These are phyloP conservation scores for Caenorhabditis macrosperma DNA, from an alignment of 2,888 invertebrate genomes.

Conservation along the genomic window DNA sequence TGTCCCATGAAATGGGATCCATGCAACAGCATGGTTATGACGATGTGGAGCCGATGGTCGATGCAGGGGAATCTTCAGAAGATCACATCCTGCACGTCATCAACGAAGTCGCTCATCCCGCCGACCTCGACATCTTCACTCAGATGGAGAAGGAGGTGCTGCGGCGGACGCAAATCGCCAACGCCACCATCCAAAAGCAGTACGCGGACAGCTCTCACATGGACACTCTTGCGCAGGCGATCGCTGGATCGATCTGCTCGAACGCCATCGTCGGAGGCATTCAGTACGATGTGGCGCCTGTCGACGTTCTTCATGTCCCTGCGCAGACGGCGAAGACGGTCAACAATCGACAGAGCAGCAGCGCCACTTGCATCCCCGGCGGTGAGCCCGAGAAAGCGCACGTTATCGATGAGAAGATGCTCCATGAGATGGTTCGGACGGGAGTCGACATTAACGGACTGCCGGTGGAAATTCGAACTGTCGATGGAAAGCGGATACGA, in stretches of 20 bases:
- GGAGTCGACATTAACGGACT: conserved; percentile 59
- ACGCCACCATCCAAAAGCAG: conserved; percentile 9
- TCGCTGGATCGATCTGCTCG: not conserved
- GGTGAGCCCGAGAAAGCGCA: not conserved
- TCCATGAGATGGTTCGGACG: conserved; percentile 59
- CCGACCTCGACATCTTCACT: conserved; percentile 6
- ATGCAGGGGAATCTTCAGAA: not conserved
- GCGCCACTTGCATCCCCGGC: no score
- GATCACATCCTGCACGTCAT: conserved; percentile 39
- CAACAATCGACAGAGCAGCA: no score
- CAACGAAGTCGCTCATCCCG: conserved; percentile 30
- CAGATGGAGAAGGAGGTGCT: conserved; percentile 66
- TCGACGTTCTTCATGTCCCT: no score
- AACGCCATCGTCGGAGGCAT: conserved; percentile 19
- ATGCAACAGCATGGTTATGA: no score
- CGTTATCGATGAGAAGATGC: conserved; percentile 62
- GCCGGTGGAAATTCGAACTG: conserved; percentile 59
- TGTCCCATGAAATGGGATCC: no score
- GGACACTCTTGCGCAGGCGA: not conserved
- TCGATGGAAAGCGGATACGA: conserved; percentile 49
- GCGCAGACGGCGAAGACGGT: no score
- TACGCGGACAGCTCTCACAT: not conserved
- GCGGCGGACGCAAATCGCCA: conserved; percentile 48
- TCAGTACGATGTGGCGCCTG: conserved; percentile 29
- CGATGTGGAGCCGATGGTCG: no score